Conservation (phyloP, 2,113 vertebrate species). For the Chelonoidis abingdonii region DNA sequence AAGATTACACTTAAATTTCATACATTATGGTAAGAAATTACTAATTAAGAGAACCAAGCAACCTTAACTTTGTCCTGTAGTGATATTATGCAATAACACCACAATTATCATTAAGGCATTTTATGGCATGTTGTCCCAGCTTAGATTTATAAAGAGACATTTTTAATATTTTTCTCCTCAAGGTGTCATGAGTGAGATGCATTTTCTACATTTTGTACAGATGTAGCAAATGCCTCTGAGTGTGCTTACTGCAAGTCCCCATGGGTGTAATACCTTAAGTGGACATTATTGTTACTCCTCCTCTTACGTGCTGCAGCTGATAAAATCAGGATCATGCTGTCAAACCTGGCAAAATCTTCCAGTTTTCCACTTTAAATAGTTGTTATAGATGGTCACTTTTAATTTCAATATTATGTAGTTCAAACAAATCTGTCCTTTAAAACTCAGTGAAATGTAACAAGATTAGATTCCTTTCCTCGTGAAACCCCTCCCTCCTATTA, state of each 20-base stretch:
- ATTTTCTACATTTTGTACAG: not conserved
- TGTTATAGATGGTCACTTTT: not conserved
- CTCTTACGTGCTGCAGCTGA: not conserved
- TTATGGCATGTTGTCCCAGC: not conserved
- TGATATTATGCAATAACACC: not conserved
- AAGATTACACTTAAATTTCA: not conserved
- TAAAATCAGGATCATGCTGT: not conserved
- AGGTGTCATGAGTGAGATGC: not conserved
- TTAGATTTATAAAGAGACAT: not conserved
- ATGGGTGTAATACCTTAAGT: not conserved
- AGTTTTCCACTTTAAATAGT: not conserved
- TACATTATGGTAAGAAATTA: not conserved
- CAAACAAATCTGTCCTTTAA: not conserved
- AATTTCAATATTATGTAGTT: not conserved
- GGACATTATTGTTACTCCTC: not conserved
- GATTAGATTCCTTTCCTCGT: not conserved
- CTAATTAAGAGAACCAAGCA: not conserved
- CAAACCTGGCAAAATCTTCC: not conserved
- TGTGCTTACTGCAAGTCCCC: not conserved
- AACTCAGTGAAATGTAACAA: not conserved
- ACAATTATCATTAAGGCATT: not conserved
- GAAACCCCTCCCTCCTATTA: not conserved
- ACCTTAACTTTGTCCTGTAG: not conserved
- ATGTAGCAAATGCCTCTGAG: rapidly evolving
- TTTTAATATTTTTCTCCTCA: not conserved